A percentile compares a stretch with the other conserved stretches of the same genome.
Conservation (phyloP, 2,888 invertebrate species). For the Agrotis exclamationis region DNA sequence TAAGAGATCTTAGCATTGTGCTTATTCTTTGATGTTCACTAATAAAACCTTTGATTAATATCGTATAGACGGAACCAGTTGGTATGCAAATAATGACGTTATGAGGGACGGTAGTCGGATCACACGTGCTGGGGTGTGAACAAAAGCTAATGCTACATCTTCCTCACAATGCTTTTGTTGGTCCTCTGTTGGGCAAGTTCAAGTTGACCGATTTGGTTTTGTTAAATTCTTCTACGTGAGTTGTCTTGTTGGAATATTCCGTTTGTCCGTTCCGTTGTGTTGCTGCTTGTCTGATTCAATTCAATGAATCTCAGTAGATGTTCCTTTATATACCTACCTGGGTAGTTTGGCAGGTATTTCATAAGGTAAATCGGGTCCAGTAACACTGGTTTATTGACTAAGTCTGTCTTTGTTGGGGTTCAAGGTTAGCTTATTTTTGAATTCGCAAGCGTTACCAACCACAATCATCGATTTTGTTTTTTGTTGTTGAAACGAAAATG, state of each 20-base stretch:
- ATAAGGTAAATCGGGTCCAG: slow-evolving; percentile 14
- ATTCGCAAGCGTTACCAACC: slow-evolving; percentile 18
- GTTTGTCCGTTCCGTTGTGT: slow-evolving; percentile 26
- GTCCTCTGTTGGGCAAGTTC: slow-evolving; percentile 66
- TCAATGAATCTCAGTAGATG: slow-evolving; percentile 42
- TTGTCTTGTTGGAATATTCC: slow-evolving; percentile 49
- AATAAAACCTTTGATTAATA: slow-evolving; percentile 92
- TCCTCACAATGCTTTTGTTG: slow-evolving; percentile 84
- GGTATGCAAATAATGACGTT: slow-evolving; percentile 89
- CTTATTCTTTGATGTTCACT: slow-evolving; percentile 91
- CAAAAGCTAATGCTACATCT: slow-evolving; percentile 88
- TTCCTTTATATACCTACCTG: slow-evolving; percentile 37
- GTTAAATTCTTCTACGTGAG: slow-evolving; percentile 54
- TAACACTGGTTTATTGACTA: slow-evolving; percentile 20
- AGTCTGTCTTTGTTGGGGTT: slow-evolving; percentile 21
- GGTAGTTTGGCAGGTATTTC: slow-evolving; percentile 12
- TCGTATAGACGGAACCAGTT: slow-evolving; percentile 90
- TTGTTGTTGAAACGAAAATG: neutral
- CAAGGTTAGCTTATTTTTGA: slow-evolving; percentile 36
- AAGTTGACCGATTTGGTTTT: slow-evolving; percentile 69
- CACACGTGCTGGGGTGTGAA: slow-evolving; percentile 88
- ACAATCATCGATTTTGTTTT: slow-evolving; percentile 6
- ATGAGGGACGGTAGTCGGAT: slow-evolving; percentile 85
- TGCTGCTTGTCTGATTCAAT: slow-evolving; percentile 41
- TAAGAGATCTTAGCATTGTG: slow-evolving; percentile 91